Evolutionary conservation across 2,113 vertebrate species (phyloP).

Genomic region (Pteruthius melanotis): DNA sequence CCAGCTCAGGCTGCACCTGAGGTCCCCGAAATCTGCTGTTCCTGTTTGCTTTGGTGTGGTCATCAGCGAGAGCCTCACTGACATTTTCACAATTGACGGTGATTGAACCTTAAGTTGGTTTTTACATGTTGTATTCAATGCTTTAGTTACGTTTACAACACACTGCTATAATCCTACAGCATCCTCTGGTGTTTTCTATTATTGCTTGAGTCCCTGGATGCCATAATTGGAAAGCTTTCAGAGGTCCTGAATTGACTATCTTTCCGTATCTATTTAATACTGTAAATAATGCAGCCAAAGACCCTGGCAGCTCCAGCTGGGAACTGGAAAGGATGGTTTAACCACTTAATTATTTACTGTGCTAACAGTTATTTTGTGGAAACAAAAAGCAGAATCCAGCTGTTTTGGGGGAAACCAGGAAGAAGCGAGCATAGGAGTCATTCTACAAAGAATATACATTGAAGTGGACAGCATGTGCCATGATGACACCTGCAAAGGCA

Average conservation of each 20-base stretch:
- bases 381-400: neutral
- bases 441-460: neutral
- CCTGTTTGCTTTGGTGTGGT: neutral
- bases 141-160: neutral
- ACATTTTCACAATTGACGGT: neutral
- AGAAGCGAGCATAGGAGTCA: neutral
- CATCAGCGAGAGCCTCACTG: neutral
- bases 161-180: neutral
- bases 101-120: neutral
- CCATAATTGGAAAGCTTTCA: neutral
- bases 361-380: neutral
- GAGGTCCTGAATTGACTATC: neutral
- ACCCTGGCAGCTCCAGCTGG: neutral
- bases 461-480: neutral
- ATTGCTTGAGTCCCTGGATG: neutral
- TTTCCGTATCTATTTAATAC: slow-evolving; percentile 29
- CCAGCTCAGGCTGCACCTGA: neutral
- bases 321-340: neutral
- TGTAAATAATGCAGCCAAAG: neutral
- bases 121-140: neutral
- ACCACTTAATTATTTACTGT: slow-evolving; percentile 18
- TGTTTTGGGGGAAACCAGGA: neutral
- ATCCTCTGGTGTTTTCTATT: neutral
- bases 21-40: neutral
- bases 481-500: neutral